Percentiles rank a stretch among this genome's conserved stretches.
These are phyloP conservation scores for Lepilemur septentrionalis DNA, from an alignment of 2,797 vertebrate genomes.

Conservation along the genomic window DNA sequence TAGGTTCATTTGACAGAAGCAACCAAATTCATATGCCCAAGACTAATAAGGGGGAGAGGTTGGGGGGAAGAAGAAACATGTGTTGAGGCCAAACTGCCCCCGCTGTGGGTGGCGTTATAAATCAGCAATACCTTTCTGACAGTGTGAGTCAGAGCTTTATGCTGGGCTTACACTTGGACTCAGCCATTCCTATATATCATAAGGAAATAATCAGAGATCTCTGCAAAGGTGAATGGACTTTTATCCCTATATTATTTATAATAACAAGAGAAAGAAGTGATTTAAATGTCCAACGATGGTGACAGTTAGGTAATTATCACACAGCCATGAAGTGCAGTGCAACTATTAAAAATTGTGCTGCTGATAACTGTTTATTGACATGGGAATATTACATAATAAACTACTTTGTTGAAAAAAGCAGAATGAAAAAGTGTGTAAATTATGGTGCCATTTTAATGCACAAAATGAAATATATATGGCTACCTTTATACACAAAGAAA, in stretches of 20 bases:
- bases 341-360: not conserved
- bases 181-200: not conserved
- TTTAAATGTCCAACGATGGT: not conserved
- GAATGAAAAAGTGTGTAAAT: slow-evolving; percentile 22
- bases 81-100: not conserved
- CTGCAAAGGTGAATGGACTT: not conserved
- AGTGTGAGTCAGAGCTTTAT: not conserved
- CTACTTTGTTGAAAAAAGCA: not conserved
- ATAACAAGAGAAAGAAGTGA: not conserved
- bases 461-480: not conserved
- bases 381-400: not conserved
- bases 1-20: not conserved
- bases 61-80: not conserved
- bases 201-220: not conserved
- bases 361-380: not conserved
- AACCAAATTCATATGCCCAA: not conserved
- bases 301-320: not conserved
- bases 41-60: not conserved
- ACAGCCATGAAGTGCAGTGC: not conserved
- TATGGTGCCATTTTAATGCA: not conserved
- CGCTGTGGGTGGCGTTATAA: not conserved
- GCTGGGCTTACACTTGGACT: not conserved
- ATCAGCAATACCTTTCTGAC: not conserved
- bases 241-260: not conserved
- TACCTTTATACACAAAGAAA: not conserved